phyloP scores from a whole-genome alignment of 2,888 invertebrate species.

The Drosophila putrida region DNA sequence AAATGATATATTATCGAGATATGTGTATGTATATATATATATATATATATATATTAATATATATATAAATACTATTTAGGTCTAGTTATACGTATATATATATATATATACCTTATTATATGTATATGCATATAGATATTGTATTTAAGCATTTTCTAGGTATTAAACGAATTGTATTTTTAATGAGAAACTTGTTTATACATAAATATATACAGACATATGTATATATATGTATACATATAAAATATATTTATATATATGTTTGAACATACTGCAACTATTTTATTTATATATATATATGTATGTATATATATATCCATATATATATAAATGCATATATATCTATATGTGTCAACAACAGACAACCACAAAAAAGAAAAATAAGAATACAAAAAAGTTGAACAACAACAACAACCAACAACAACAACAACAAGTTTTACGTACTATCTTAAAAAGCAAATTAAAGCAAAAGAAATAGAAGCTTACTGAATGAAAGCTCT shows the following conservation, averaged over 20 bases:
- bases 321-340: constrained; percentile 5
- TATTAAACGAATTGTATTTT: constrained; percentile 76
- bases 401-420: constrained; percentile 24
- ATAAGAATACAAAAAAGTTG: constrained; percentile 16
- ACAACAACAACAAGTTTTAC: constrained; percentile 35
- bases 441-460: constrained; percentile 36
- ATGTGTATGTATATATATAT: constrained; percentile 23
- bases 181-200: constrained; percentile 63
- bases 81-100: constrained; percentile 39
- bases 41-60: constrained; percentile 26
- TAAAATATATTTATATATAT: constrained; percentile 30
- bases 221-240: constrained; percentile 10
- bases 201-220: constrained; percentile 30
- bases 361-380: constrained; percentile 33
- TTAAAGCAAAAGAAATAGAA: constrained; percentile 22
- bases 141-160: constrained; percentile 77
- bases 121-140: constrained; percentile 69
- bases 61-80: constrained; percentile 42
- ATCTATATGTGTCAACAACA: constrained; percentile 21
- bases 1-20: constrained; percentile 28
- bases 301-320: constrained; percentile 2
- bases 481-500: constrained; percentile 58
- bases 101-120: constrained; percentile 26
- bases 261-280: constrained; percentile 26
- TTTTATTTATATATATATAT: constrained; percentile 9